Evolutionary conservation across 1,140 invertebrate genomes (phyloP), one percentile per base, ranked within the genome.

Genomic region (Drosophila pectinifera): DNA sequence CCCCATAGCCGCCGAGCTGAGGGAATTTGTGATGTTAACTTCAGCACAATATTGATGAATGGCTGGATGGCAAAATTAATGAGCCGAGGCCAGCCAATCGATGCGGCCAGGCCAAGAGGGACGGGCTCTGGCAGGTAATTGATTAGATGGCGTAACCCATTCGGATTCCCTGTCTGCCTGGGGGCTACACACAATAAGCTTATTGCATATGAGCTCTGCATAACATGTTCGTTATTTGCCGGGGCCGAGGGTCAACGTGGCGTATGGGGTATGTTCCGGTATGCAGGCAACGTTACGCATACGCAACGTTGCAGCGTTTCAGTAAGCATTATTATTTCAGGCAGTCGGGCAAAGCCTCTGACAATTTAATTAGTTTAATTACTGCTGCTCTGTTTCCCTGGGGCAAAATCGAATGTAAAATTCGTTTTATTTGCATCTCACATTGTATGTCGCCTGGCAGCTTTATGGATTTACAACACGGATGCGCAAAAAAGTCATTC

Each of bases 41-140:
- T 76, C 42, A 16, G 73, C 77, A 73, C 54, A 62, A 63, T 43
- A 42, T 81, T 86, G 81, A 81, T 85, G 74, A 86, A 84, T 74
- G 78, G 59, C 64, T 80, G 53, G 43, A 39, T 68, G 55, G 20
- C 41, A 20, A 64, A 67, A 64, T 70, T 88, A 85, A 85, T 85
- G 78, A 86, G 73, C 45, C 73, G 39, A n/a, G 51, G 45, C 28
- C 59, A 67, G 75, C 28, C 59, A 67, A 75, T 76, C 61, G 73
- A 51, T 75, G 46, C 34, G 46, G 38, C 53, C 18, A 22, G 39
- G 10, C 63, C 58, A 41, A 26, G n/a, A 4, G 28, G 41, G 48
- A 7, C 7, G 1, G 10, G 51, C 34, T 31, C 28, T 31, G 43
- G 39, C 59, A 75, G 72, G 61, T 76, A 76, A 76, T 76, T 76